Evolutionary conservation across 2,888 invertebrate genomes (phyloP).

Genomic region (Alentia gelatinosa): DNA sequence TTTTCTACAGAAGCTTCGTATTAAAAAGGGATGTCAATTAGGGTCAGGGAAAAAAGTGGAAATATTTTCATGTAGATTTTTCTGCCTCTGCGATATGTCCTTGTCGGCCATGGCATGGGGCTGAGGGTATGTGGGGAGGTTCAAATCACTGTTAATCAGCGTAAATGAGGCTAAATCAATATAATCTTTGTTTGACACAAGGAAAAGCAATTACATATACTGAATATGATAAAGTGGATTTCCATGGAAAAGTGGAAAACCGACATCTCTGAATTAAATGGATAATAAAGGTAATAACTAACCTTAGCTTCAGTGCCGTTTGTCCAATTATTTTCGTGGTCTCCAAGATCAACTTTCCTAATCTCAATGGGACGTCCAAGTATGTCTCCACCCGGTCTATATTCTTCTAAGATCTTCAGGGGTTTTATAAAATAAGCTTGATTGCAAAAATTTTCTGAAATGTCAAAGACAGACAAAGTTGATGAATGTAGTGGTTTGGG

Average conservation of each 20-base stretch:
- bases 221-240: not conserved
- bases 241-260: not conserved
- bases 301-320: constrained; percentile 51
- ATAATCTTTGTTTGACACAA: not conserved
- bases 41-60: too few relatives aligned
- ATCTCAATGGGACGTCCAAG: constrained; percentile 67
- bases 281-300: not conserved
- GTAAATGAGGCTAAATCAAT: not conserved
- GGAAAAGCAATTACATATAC: not conserved
- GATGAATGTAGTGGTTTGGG: not conserved
- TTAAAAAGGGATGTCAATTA: too few relatives aligned
- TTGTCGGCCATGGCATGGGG: too few relatives aligned
- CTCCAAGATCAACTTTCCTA: constrained; percentile 57
- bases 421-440: constrained; percentile 66
- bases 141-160: not conserved
- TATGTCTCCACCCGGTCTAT: constrained; percentile 64
- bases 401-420: constrained; percentile 64
- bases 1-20: too few relatives aligned
- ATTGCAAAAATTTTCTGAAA: constrained; percentile 65
- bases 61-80: too few relatives aligned
- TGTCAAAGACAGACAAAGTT: not conserved
- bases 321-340: constrained; percentile 52
- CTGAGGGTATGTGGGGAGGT: too few relatives aligned
- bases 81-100: too few relatives aligned
- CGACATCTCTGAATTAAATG: not conserved